Evolutionary conservation across 2,888 invertebrate genomes (phyloP).

Genomic region (Nomada fucata): DNA sequence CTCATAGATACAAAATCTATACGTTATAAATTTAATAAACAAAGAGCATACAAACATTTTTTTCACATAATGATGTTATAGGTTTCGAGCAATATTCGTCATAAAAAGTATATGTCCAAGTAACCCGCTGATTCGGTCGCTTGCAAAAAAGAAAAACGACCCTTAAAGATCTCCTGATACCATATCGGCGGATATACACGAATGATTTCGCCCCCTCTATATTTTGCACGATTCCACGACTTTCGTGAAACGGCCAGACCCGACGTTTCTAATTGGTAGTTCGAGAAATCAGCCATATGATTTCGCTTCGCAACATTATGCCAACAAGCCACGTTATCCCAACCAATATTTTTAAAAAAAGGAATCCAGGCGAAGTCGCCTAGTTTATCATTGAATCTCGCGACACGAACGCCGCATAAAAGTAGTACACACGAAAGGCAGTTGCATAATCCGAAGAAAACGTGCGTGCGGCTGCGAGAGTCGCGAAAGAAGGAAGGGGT

Average conservation of each 20-base stretch:
- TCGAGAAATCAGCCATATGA: conserved; percentile 5
- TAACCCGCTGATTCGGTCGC: neutral
- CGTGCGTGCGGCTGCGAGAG: conserved; percentile 61
- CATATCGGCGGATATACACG: neutral
- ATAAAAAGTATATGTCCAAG: neutral
- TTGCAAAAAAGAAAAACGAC: neutral
- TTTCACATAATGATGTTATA: too few relatives aligned
- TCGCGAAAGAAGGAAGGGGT: conserved; percentile 21
- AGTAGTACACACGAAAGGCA: conserved; percentile 75
- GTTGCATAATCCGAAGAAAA: conserved; percentile 75
- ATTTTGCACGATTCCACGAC: neutral
- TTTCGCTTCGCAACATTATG: conserved; percentile 23
- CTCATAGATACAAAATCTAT: too few relatives aligned
- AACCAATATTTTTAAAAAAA: conserved; percentile 50
- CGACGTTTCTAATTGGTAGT: neutral
- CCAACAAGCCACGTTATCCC: conserved; percentile 27
- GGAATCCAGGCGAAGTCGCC: conserved; percentile 53
- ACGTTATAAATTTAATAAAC: too few relatives aligned
- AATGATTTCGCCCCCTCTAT: neutral
- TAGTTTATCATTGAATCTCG: conserved; percentile 74
- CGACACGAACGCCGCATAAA: conserved; percentile 73
- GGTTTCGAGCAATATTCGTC: too few relatives aligned
- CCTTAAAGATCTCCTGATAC: neutral
- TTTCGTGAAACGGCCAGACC: neutral
- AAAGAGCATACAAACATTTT: too few relatives aligned